A percentile compares a stretch with the other conserved stretches of the same genome.
Evolutionary conservation across 1,140 invertebrate genomes (phyloP).

Genomic region (Drosophila kanapiae): DNA sequence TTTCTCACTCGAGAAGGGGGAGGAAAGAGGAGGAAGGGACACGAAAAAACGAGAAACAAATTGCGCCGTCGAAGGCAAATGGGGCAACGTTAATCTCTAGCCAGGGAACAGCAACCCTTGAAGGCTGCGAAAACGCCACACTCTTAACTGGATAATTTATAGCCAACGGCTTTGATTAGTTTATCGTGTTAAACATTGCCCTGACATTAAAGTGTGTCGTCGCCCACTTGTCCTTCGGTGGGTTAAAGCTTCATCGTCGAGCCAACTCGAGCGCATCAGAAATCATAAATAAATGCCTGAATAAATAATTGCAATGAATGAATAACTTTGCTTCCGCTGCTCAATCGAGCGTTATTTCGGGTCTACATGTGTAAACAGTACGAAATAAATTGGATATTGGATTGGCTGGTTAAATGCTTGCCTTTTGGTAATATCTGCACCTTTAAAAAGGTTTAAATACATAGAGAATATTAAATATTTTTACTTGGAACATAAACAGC

Average conservation of each 20-base stretch:
- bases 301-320: constrained; percentile 45
- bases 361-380: constrained; percentile 13
- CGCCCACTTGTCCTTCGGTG: constrained; percentile 12
- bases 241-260: constrained; percentile 11
- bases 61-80: constrained; percentile 45
- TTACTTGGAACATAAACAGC: background rate
- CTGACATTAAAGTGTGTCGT: constrained; percentile 14
- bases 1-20: background rate
- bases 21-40: background rate
- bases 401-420: background rate
- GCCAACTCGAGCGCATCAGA: constrained; percentile 12
- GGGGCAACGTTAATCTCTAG: constrained; percentile 57
- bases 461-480: background rate
- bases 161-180: constrained; percentile 43
- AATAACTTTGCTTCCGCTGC: constrained; percentile 36
- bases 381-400: constrained; percentile 2
- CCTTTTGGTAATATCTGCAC: background rate
- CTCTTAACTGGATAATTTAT: constrained; percentile 45
- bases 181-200: constrained; percentile 32
- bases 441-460: background rate
- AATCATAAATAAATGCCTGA: constrained; percentile 48
- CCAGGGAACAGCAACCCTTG: constrained; percentile 23
- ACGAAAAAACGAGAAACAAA: constrained; percentile 49
- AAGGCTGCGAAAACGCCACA: constrained; percentile 21
- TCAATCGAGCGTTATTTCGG: constrained; percentile 36